phyloP scores from a whole-genome alignment of 2,113 vertebrate genomes.

The Hippolais icterina region DNA sequence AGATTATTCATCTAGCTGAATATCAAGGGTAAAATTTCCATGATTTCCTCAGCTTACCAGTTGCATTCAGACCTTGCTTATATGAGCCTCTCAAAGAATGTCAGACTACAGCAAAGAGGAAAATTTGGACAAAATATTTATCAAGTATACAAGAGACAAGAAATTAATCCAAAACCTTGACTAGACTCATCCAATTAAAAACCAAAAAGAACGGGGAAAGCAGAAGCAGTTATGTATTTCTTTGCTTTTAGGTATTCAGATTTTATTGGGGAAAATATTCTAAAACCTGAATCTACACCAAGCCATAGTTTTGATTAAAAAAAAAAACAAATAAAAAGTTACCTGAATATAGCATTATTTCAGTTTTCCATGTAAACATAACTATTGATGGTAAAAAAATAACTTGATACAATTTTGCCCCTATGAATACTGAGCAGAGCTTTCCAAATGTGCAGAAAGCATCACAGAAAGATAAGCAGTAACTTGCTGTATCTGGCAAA shows the following conservation, averaged over 20 bases:
- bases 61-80: neutral
- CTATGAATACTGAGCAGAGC: neutral
- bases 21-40: neutral
- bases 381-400: neutral
- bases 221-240: neutral
- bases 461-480: neutral
- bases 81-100: neutral
- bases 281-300: neutral
- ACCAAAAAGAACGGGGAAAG: neutral
- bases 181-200: neutral
- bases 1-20: neutral
- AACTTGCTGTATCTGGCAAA: neutral
- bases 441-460: neutral
- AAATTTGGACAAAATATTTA: neutral
- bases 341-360: neutral
- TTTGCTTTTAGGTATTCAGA: neutral
- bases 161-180: neutral
- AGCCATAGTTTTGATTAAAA: neutral
- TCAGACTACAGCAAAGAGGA: neutral
- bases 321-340: neutral
- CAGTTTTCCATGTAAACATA: neutral
- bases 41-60: neutral
- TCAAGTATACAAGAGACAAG: neutral
- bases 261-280: neutral
- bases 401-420: neutral